Evolutionary conservation across 1,140 invertebrate species (phyloP), one percentile per base, ranked within the genome.

Genomic region (Drosophila orosa): DNA sequence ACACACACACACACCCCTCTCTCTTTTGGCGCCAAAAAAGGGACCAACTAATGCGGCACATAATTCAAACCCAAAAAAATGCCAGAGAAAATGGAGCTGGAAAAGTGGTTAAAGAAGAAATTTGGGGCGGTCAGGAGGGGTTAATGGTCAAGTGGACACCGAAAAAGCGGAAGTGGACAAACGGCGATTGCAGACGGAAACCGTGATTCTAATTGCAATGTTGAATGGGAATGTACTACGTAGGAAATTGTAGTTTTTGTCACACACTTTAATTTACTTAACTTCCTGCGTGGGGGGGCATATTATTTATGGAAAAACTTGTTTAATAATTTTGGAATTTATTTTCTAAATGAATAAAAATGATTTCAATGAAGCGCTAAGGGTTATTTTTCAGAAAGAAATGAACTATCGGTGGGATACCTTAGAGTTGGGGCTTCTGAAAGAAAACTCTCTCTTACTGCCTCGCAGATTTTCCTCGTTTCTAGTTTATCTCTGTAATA

Each of bases 1-100:
- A 17, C 45, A 13, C 25, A 13, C 47, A 29, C 24, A n/a, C 24
- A 25, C 55, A 5, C 17, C 4, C 29, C 12, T 5, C 31, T 5
- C 3, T 6, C 19, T 27, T n/a, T 10, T 24, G 3, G 42, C 24
- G 4, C 24, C 22, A 17, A 27, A 17, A 27, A 35, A 31, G 35
- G 57, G 65, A 50, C 29, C 58, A 71, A 67, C 63, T 82, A 85
- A 86, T 89, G 79, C 80, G 84, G 39, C 83, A 83, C 84, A 86
- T 89, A 79, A 83, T 79, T 86, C 83, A 86, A 87, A 66, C 75
- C 62, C 62, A 84, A 66, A 66, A 84, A 66, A 67, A 35, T 24
- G 65, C 59, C 29, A 33, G 25, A 12, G 17, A 42, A 66, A 44
- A 27, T 27, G 24, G 15, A 10, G 25, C 45, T 29, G 45, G 45